A percentile compares a stretch with the other conserved stretches of the same genome.
These are phyloP conservation scores for Gerosis bhagava DNA, from an alignment of 2,888 invertebrate genomes.

Conservation along the genomic window DNA sequence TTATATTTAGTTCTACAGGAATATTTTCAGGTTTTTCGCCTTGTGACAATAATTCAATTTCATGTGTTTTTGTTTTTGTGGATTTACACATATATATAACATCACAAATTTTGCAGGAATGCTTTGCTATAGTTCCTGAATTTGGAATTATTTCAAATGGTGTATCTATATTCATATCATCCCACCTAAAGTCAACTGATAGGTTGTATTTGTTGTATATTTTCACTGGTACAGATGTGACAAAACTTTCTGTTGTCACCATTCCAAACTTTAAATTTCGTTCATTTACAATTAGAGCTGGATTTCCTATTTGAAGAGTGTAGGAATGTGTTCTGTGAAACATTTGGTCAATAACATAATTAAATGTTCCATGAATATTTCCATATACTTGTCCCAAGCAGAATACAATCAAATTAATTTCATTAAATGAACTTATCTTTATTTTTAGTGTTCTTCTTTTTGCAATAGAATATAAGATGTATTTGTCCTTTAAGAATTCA, in stretches of 20 bases:
- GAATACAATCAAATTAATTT: conserved; percentile 46
- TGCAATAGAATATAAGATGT: conserved; percentile 55
- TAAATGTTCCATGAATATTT: conserved; percentile 47
- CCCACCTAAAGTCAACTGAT: conserved; percentile 56
- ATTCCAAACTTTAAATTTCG: conserved; percentile 69
- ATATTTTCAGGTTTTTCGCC: conserved; percentile 40
- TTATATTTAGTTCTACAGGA: conserved; percentile 58
- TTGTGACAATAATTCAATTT: conserved; percentile 54
- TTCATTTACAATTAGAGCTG: conserved; percentile 54
- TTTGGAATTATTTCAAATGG: conserved; percentile 66
- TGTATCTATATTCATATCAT: conserved; percentile 49
- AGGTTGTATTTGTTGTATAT: conserved; percentile 65
- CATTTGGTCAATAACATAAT: conserved; percentile 56
- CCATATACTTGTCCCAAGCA: conserved; percentile 54
- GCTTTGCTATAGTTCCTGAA: conserved; percentile 53
- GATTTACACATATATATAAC: conserved; percentile 55
- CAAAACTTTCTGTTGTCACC: conserved; percentile 63
- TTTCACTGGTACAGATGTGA: conserved; percentile 61
- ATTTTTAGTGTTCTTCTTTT: conserved; percentile 37
- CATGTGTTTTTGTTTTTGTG: conserved; percentile 64
- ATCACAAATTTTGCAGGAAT: conserved; percentile 61
- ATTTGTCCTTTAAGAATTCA: conserved; percentile 45
- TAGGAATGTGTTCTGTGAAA: conserved; percentile 58
- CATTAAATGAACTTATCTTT: conserved; percentile 47
- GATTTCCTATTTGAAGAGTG: conserved; percentile 51